Percentiles rank a stretch among this genome's conserved stretches.
Conservation (phyloP, 2,113 vertebrate genomes). For the Antechinus stuartii region DNA sequence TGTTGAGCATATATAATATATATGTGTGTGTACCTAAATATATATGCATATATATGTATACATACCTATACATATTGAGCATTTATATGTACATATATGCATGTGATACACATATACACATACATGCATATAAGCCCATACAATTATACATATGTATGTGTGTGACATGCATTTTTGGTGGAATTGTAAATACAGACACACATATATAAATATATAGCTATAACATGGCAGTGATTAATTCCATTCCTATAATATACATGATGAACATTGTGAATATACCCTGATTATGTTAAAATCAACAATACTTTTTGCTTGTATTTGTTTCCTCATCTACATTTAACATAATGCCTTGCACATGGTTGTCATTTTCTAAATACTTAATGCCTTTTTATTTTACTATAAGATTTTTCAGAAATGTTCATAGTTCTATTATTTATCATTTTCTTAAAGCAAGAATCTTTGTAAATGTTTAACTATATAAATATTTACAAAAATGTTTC, state of each 20-base stretch:
- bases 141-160: too few species aligned
- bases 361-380: not conserved
- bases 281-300: not conserved
- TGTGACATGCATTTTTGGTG: too few species aligned
- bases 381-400: not conserved
- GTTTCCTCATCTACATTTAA: not conserved
- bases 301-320: not conserved
- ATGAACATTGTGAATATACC: not conserved
- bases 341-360: not conserved
- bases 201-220: not conserved
- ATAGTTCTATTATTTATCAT: not conserved
- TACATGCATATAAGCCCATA: too few species aligned
- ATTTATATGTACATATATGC: too few species aligned
- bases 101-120: too few species aligned
- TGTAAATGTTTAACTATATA: not conserved
- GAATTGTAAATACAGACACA: too few species aligned
- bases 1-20: not conserved
- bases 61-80: too few species aligned
- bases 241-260: not conserved
- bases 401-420: not conserved
- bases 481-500: not conserved
- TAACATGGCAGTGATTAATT: not conserved
- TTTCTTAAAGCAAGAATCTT: not conserved
- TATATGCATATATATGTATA: too few species aligned
- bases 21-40: too few species aligned